Percentiles rank a stretch among this genome's conserved stretches.
Evolutionary conservation across 1,140 invertebrate species (phyloP).

Genomic region (Drosophila pachea): DNA sequence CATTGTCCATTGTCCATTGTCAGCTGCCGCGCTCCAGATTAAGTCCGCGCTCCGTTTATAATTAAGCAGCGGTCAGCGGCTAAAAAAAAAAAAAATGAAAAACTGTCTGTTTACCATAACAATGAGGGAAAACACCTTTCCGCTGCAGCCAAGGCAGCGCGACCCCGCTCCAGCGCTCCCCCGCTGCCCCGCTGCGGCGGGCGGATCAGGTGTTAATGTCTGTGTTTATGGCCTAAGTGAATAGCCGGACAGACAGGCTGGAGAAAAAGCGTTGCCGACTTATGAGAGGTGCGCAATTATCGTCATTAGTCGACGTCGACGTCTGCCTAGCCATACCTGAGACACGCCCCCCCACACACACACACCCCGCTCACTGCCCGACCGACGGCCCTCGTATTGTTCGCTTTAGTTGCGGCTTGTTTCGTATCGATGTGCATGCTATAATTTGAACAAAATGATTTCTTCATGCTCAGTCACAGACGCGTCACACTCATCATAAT

Average conservation of each 20-base stretch:
- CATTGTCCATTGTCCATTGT: slow-evolving; percentile 33
- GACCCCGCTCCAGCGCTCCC: too few relatives aligned
- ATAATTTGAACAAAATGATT: slow-evolving; percentile 73
- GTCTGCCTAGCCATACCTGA: slow-evolving; percentile 3
- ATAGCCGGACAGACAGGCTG: slow-evolving; percentile 18
- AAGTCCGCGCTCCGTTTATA: slow-evolving; percentile 62
- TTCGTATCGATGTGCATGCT: slow-evolving; percentile 74
- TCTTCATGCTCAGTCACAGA: slow-evolving; percentile 71
- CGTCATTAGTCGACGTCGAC: slow-evolving; percentile 61
- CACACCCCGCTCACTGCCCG: background rate
- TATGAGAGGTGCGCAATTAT: slow-evolving; percentile 66
- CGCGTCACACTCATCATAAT: background rate
- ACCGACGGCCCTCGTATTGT: too few relatives aligned
- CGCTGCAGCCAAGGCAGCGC: slow-evolving; percentile 6
- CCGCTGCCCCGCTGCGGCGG: background rate
- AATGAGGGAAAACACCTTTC: slow-evolving; percentile 72
- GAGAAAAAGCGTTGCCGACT: slow-evolving; percentile 48
- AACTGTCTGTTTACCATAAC: slow-evolving; percentile 72
- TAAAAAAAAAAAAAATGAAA: slow-evolving; percentile 15
- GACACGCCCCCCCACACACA: background rate
- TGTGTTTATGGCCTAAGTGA: slow-evolving; percentile 69
- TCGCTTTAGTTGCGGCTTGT: slow-evolving; percentile 77
- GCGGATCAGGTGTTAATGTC: slow-evolving; percentile 75
- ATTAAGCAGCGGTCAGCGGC: slow-evolving; percentile 53
- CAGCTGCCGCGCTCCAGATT: slow-evolving; percentile 72